Base-by-base conservation (phyloP, 1,140 invertebrate genomes). In the Pteromalus puparum region DNA sequence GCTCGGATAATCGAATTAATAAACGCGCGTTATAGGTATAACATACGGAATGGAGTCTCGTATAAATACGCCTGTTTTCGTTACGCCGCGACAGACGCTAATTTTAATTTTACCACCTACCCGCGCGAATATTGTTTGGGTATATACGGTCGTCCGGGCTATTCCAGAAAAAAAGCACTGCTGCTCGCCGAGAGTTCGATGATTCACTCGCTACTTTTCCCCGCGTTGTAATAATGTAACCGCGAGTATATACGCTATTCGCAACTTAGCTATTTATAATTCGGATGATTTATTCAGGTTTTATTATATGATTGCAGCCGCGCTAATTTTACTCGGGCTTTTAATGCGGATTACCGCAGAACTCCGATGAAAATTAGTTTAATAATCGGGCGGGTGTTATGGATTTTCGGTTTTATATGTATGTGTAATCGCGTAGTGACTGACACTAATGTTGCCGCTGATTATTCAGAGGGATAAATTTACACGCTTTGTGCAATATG, bases 21-120 rank as follows among this genome's bases (percentile, higher is more conserved):
- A 21, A 74, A 74, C 18, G 53, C 21, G 18, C 7, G 18, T n/a
- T 3, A 53, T 46, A 13, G 42, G 15, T 13, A 18, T 15, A 1
- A 1, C n/a, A 30, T 30, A 4, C 30, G 6, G 42, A 72, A 81
- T 53, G 1, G 13, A n/a, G 26, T 3, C 18, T 18, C 13, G 46
- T 18, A 26, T n/a, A 61, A 61, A 74, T 81, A 61, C 42, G 68
- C 18, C 72, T 61, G 80, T 61, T 81, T 73, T 73, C 67, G 42
- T 30, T 28, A 15, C 76, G 74, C 26, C 53, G 26, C 65, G 5
- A 61, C 65, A n/a, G 12, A 42, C 10, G 42, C 70, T 81, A 81
- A 81, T 73, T 81, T 81, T 34, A 34, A n/a, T n/a, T n/a, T n/a
- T 81, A 81, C 46, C 80, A 74, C 15, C 21, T n/a, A n/a, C n/a